phyloP scores from a whole-genome alignment of 1,140 invertebrate genomes.

The Habropoda laboriosa region DNA sequence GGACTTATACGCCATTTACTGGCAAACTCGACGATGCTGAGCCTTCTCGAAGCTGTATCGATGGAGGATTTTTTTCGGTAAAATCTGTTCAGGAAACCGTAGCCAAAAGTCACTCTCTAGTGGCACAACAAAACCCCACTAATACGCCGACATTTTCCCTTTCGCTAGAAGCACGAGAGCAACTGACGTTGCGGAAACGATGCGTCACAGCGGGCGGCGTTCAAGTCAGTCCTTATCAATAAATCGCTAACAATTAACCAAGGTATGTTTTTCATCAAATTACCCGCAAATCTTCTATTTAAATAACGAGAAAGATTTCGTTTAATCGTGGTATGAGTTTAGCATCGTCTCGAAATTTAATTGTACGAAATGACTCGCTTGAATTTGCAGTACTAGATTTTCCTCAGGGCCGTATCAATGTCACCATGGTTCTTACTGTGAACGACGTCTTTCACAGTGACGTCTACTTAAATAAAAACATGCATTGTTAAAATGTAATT shows the following conservation, averaged over 20 bases:
- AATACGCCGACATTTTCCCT: conserved; percentile 80
- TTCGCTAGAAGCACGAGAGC: conserved; percentile 66
- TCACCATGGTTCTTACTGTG: too few relatives aligned
- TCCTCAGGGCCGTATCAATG: conserved; percentile 38
- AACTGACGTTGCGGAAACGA: conserved; percentile 72
- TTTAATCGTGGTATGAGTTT: neutral
- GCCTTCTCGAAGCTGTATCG: conserved; percentile 13
- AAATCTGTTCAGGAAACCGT: conserved; percentile 26
- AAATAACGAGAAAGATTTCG: conserved; percentile 32
- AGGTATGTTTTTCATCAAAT: neutral
- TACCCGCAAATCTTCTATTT: neutral
- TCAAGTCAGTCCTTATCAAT: conserved; percentile 34
- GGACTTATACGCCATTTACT: conserved; percentile 37
- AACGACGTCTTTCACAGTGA: neutral
- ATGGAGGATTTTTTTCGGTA: neutral
- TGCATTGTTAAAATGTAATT: neutral
- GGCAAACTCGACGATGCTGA: conserved; percentile 22
- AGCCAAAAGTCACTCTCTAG: conserved; percentile 64
- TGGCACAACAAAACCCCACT: conserved; percentile 77
- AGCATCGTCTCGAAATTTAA: neutral
- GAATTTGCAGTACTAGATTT: conserved; percentile 33
- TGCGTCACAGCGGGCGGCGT: conserved; percentile 54
- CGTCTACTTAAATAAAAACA: neutral
- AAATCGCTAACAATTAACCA: neutral
- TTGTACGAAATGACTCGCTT: conserved; percentile 51